Evolutionary conservation across 2,797 vertebrate species (phyloP), one percentile per base, ranked within the genome.

Genomic region (Cryptoblepharus egeriae): DNA sequence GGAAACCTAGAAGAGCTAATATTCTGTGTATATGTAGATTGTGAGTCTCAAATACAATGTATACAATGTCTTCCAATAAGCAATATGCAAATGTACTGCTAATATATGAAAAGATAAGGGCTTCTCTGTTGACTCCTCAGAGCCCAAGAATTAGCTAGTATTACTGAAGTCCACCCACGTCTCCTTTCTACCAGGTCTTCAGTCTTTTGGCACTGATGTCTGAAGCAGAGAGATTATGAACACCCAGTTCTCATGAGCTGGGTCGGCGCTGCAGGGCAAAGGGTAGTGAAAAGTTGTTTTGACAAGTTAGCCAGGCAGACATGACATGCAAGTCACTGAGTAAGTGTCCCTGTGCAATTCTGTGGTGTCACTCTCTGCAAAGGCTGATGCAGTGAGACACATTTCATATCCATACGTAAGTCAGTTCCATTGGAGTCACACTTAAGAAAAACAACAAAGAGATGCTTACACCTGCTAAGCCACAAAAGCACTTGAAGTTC

Each of bases 251-350:
- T 90, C 86, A 86, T 4, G 68, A 88, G 87, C 82, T 83, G 80
- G 82, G 86, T 42, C 87, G 75, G 52, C 73, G 92, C 92, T 92
- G 70, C 74, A 61, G 90, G 90, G 92, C 79, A 88, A 67, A 91
- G 79, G 57, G 64, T 57, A 88, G 83, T 79, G 83, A 87, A 89
- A 91, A 92, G 42, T 28, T 52, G 76, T 79, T 91, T 75, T 92
- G 93, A 92, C 91, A 90, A 88, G 88, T 90, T 90, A 91, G 78
- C 85, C 93, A 91, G 83, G 90, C 89, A 93, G 90, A 80, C 84
- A 89, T 71, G 87, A 89, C 3, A 30, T 0, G 0, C 80, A 76
- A 88, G 88, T 88, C 81, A 0, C 73, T 74, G 86, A 91, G 82
- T 84, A 87, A 92, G 87, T 80, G 77, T 88, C 81, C 82, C 85